Evolutionary conservation across 2,888 invertebrate species (phyloP).

Genomic region (Spodoptera picta): DNA sequence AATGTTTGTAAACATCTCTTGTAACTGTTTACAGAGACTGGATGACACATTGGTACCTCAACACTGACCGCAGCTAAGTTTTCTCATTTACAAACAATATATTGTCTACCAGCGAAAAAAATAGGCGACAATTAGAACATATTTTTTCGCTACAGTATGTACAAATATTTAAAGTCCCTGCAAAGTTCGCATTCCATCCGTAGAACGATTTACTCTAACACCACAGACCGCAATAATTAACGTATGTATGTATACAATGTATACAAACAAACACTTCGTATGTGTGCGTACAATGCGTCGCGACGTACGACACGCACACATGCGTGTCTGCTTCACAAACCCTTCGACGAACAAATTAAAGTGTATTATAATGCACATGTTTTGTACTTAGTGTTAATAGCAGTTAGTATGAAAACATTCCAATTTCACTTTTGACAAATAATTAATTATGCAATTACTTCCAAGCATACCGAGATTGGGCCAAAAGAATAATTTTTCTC

Average conservation of each 20-base stretch:
- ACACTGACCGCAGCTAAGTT: conserved; percentile 6
- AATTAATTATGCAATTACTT: background rate
- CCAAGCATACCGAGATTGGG: conserved; percentile 3
- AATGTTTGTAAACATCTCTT: conserved; percentile 17
- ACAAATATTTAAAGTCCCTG: conserved; percentile 2
- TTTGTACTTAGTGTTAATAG: conserved; percentile 48
- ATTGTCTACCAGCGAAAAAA: conserved; percentile 29
- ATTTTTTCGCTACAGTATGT: conserved; percentile 29
- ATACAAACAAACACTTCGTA: too few species aligned
- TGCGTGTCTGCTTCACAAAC: too few species aligned
- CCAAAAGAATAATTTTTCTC: conserved; percentile 3
- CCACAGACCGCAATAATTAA: background rate
- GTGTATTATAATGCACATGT: conserved; percentile 5
- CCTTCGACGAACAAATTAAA: too few species aligned
- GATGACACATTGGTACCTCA: conserved; percentile 6
- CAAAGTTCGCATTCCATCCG: conserved; percentile 4
- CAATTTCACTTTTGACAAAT: conserved; percentile 7
- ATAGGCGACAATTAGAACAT: conserved; percentile 14
- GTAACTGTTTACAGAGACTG: conserved; percentile 10
- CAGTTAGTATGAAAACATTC: conserved; percentile 44
- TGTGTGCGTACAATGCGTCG: too few species aligned
- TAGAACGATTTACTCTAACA: conserved; percentile 10
- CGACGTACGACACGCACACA: too few species aligned
- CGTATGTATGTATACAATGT: too few species aligned
- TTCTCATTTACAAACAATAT: conserved; percentile 12